Evolutionary conservation across 2,888 invertebrate species (phyloP).

Genomic region (Drosophila leonis): DNA sequence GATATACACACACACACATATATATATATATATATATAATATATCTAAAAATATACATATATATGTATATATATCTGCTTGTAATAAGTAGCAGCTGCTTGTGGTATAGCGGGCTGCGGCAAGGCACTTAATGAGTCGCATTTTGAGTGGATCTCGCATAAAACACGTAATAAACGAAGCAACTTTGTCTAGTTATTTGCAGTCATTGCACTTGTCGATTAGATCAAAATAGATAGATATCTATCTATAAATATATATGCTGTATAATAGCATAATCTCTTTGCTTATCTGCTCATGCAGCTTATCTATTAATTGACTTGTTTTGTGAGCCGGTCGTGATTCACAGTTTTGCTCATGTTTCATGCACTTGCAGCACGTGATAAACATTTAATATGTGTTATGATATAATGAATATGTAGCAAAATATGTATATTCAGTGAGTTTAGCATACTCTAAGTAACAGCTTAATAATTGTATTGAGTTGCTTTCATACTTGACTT

Average conservation of each 20-base stretch:
- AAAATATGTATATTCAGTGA: neutral
- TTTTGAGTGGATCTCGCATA: conserved; percentile 37
- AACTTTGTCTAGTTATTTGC: conserved; percentile 33
- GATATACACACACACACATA: no score
- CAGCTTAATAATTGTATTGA: no score
- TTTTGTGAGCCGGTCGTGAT: conserved; percentile 39
- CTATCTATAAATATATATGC: neutral
- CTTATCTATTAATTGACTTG: conserved; percentile 52
- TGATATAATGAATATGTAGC: neutral
- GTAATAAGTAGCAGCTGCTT: conserved; percentile 21
- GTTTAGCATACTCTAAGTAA: no score
- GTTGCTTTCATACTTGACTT: no score
- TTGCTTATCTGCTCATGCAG: conserved; percentile 16
- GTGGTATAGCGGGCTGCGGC: neutral
- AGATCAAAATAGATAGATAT: conserved; percentile 39
- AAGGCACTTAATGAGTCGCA: conserved; percentile 24
- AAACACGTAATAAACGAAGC: conserved; percentile 49
- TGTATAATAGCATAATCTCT: conserved; percentile 36
- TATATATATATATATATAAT: neutral
- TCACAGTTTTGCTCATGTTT: conserved; percentile 21
- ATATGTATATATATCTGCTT: neutral
- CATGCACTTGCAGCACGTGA: conserved; percentile 34
- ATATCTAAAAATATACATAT: conserved; percentile 20
- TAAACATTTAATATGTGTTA: conserved; percentile 5
- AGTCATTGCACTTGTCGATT: conserved; percentile 45